Evolutionary conservation across 2,797 vertebrate species (phyloP), one percentile per base, ranked within the genome.

Genomic region (Hoplostethus mediterraneus): DNA sequence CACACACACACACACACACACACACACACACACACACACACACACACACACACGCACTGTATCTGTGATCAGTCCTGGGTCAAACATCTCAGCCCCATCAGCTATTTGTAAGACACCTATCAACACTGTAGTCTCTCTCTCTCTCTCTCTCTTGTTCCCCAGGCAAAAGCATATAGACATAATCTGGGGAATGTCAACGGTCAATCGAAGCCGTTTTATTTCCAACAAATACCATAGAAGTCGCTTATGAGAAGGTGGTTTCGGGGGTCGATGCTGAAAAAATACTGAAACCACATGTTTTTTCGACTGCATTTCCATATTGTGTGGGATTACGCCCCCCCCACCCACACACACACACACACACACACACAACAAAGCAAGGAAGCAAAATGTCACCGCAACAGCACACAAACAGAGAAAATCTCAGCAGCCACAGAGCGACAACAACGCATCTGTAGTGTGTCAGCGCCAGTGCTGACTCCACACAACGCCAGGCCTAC

Each of bases 401-500:
- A 52, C n/a, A 63, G 63, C 54, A 75, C 78, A 75, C 70, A 78
- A 78, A 73, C 57, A 77, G 63, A 76, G 25, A 53, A 63, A 28
- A 55, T 58, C 51, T 69, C 13, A 51, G 62, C 1, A 25, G 53
- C 63, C 57, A 3, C 64, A 42, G 17, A 62, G 73, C 82, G 49
- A 42, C 67, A 44, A 25, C 49, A 16, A 30, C 58, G 57, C 28
- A 52, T 48, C 48, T 72, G 58, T 8, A n/a, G 38, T 25, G 12
- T 2, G 36, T 63, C 67, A 62, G 25, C 14, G 42, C 59, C 6
- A 25, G 52, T 52, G 53, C 17, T 13, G 45, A 62, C 40, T 62
- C 38, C 67, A 55, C 3, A 10, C 11, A 1, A 3, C 51, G 16
- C 57, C 12, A 14, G 17, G 8, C 40, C 30, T 12, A 6, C 21